Conservation (phyloP, 2,113 vertebrate species). For the Lepisosteus oculatus region DNA sequence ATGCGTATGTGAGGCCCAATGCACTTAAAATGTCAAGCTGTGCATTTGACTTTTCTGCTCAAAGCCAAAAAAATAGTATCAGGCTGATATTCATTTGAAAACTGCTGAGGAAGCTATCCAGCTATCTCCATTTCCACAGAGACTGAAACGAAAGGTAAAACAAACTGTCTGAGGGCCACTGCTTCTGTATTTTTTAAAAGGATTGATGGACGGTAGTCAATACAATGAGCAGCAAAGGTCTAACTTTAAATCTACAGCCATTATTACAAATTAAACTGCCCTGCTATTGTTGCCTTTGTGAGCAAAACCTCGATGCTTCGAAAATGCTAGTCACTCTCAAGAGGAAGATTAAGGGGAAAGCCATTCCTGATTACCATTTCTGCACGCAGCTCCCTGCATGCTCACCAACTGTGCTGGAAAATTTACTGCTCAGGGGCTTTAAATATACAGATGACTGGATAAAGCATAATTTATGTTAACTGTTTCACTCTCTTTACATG, state of each 20-base stretch:
- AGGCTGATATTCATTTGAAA: not conserved
- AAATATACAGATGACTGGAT: not conserved
- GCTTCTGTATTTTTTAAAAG: not conserved
- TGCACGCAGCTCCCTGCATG: slow-evolving; percentile 1
- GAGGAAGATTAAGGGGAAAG: slow-evolving; percentile 19
- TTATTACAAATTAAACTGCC: slow-evolving; percentile 14
- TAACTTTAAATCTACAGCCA: slow-evolving; percentile 11
- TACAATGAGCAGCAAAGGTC: slow-evolving; percentile 16
- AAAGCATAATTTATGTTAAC: not conserved
- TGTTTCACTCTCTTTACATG: not conserved
- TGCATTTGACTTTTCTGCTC: slow-evolving; percentile 7
- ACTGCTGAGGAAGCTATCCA: not conserved
- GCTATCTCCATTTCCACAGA: not conserved
- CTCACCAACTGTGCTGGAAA: slow-evolving; percentile 19
- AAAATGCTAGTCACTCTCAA: slow-evolving; percentile 17
- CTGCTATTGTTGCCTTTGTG: slow-evolving; percentile 15
- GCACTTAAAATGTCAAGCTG: slow-evolving; percentile 39
- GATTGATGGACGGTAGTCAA: slow-evolving; percentile 7
- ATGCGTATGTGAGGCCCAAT: slow-evolving; percentile 15
- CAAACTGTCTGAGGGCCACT: no score
- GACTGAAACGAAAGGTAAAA: not conserved
- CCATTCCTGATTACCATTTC: slow-evolving; percentile 13
- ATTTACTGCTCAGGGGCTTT: slow-evolving; percentile 7
- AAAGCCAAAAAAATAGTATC: slow-evolving; percentile 20
- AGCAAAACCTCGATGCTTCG: slow-evolving; percentile 18